A percentile compares a stretch with the other conserved stretches of the same genome.
phyloP scores from a whole-genome alignment of 2,888 invertebrate species.

The Pachliopta kotzebuea region DNA sequence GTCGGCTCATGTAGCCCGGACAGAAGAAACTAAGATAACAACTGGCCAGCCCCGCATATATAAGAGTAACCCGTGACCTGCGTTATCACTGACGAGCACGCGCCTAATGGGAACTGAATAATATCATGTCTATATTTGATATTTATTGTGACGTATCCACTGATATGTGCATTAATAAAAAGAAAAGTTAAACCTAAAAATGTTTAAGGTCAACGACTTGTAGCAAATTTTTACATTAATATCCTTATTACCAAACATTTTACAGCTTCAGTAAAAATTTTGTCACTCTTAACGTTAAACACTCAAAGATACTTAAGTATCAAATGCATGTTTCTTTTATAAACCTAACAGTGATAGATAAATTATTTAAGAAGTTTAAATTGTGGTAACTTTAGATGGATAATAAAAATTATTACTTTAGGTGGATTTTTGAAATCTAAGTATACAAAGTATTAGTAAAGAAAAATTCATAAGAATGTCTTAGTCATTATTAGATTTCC shows the following conservation, averaged over 20 bases:
- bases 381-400: no score
- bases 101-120: constrained; percentile 51
- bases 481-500: neutral
- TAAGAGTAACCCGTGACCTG: constrained; percentile 67
- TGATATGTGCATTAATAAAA: constrained; percentile 7
- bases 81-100: constrained; percentile 66
- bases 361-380: no score
- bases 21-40: constrained; percentile 50
- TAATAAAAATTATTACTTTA: no score
- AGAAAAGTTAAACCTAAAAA: constrained; percentile 6
- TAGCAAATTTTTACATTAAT: neutral
- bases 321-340: no score
- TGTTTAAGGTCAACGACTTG: neutral
- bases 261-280: no score
- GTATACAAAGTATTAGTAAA: no score
- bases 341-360: no score
- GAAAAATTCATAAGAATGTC: no score
- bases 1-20: constrained; percentile 55
- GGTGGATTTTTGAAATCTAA: neutral
- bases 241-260: no score
- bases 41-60: constrained; percentile 49
- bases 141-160: constrained; percentile 21
- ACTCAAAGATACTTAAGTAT: no score
- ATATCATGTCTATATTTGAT: constrained; percentile 40
- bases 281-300: no score